These are phyloP conservation scores for Polydrusus pterygomalis DNA, from an alignment of 2,888 invertebrate genomes.

Conservation along the genomic window DNA sequence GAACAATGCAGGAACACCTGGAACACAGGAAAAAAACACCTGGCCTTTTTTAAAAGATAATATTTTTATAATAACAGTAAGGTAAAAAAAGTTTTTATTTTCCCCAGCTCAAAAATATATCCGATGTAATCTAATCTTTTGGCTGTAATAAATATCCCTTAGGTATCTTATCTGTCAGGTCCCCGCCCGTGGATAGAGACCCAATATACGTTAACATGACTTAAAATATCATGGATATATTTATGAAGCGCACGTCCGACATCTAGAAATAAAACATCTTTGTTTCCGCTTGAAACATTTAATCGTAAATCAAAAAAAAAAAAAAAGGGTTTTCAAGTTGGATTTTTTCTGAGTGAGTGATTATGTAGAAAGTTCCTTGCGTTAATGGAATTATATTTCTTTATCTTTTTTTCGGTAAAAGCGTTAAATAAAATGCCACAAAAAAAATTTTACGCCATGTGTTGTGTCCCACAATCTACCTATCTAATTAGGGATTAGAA, in stretches of 20 bases:
- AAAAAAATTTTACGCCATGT: too few relatives aligned
- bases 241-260: constrained; percentile 2
- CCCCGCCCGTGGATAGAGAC: not conserved
- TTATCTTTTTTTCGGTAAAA: not conserved
- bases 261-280: constrained; percentile 34
- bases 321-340: constrained; percentile 37
- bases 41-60: too few relatives aligned
- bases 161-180: constrained; percentile 7
- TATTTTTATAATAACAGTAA: not conserved
- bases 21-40: too few relatives aligned
- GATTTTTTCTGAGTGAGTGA: constrained; percentile 35
- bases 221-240: constrained; percentile 20
- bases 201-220: constrained; percentile 2
- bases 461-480: too few relatives aligned
- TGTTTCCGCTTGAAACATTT: constrained; percentile 29
- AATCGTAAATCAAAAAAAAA: constrained; percentile 40
- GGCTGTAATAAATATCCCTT: constrained; percentile 14
- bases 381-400: not conserved
- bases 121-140: not conserved
- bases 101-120: not conserved
- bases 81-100: too few relatives aligned
- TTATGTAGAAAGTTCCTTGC: constrained; percentile 5
- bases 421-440: not conserved
- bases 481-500: too few relatives aligned
- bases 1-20: too few relatives aligned